A percentile compares a stretch with the other conserved stretches of the same genome.
phyloP scores from a whole-genome alignment of 2,888 invertebrate genomes.

The Nemotelus pantherinus region DNA sequence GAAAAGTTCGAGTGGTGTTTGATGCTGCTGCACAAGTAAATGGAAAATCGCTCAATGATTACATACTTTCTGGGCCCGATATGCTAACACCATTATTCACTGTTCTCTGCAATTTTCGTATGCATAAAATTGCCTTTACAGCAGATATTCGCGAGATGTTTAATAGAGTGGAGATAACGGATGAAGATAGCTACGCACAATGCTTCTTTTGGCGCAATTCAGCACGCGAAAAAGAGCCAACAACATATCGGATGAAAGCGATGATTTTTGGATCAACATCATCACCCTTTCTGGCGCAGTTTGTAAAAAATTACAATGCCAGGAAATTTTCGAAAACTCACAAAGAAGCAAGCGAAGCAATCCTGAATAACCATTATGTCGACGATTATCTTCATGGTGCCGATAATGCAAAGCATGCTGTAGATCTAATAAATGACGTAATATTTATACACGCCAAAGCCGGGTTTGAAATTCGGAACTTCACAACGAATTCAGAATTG shows the following conservation, averaged over 20 bases:
- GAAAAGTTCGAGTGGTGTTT: no score
- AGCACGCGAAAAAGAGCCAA: neutral
- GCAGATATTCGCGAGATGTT: constrained; percentile 5
- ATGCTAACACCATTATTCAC: neutral
- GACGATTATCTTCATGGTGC: no score
- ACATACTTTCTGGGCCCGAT: neutral
- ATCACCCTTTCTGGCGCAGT: neutral
- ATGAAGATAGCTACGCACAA: constrained; percentile 8
- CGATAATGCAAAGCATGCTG: no score
- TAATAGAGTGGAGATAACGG: constrained; percentile 2
- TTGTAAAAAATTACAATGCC: no score
- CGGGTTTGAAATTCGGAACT: no score
- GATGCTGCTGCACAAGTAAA: neutral
- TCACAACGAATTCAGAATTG: no score
- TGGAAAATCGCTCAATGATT: neutral
- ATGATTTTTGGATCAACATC: neutral
- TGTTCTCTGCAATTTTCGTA: neutral
- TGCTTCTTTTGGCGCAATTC: neutral
- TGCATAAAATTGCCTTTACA: neutral
- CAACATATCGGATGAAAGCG: constrained; percentile 15
- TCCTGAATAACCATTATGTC: no score
- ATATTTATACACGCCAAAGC: no score
- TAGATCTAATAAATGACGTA: no score
- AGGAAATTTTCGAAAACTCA: no score
- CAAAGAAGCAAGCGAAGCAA: no score